A percentile compares a stretch with the other conserved stretches of the same genome.
These are phyloP conservation scores for Brienomyrus longianalis DNA, from an alignment of 2,113 vertebrate species.

Conservation along the genomic window DNA sequence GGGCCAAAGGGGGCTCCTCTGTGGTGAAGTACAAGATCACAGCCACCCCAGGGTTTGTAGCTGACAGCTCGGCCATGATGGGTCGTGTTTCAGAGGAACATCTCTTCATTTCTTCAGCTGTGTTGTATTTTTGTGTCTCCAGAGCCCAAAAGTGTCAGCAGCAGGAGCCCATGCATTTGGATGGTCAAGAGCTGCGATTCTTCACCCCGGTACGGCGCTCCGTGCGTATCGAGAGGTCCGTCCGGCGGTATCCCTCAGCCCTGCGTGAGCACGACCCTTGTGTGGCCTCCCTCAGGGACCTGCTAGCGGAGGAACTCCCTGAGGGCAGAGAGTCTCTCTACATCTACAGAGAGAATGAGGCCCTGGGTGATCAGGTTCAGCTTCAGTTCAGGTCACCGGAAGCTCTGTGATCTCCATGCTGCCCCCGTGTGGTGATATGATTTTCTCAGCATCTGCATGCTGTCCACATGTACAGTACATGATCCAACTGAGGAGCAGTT, in stretches of 20 bases:
- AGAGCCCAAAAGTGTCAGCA: conserved; percentile 46
- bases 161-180: conserved; percentile 30
- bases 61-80: neutral
- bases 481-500: neutral
- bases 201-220: conserved; percentile 67
- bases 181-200: conserved; percentile 60
- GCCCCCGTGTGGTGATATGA: neutral
- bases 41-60: conserved; percentile 54
- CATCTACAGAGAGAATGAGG: conserved; percentile 63
- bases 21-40: conserved; percentile 67
- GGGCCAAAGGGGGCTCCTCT: conserved; percentile 49
- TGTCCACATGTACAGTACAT: neutral
- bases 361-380: conserved; percentile 49
- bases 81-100: neutral
- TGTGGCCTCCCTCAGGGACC: conserved; percentile 53
- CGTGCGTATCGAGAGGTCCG: conserved; percentile 51
- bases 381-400: conserved; percentile 36
- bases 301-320: conserved; percentile 37
- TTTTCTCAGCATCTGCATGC: neutral
- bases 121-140: neutral
- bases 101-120: neutral
- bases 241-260: conserved; percentile 37
- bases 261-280: conserved; percentile 65
- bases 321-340: conserved; percentile 41
- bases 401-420: neutral